Percentiles rank a stretch among this genome's conserved stretches.
Conservation (phyloP, 2,888 invertebrate genomes). For the Caenorhabditis doughertyi region DNA sequence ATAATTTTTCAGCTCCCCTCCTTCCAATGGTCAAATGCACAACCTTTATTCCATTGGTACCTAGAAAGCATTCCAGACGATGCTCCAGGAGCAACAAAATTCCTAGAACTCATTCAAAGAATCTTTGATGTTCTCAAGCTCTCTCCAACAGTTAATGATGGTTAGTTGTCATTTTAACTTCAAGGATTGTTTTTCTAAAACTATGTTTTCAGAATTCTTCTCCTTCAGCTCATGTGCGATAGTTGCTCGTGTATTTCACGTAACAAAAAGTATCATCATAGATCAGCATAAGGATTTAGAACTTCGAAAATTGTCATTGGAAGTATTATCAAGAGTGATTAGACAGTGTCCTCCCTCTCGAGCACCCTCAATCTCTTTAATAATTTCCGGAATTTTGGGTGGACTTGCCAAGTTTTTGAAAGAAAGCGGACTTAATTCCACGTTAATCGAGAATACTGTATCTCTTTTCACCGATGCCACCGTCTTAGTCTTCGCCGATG, state of each 20-base stretch:
- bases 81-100: slow-evolving; percentile 7
- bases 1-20: slow-evolving; percentile 27
- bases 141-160: neutral
- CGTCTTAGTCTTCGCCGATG: slow-evolving; percentile 18
- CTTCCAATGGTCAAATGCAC: slow-evolving; percentile 2
- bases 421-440: neutral
- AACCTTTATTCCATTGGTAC: slow-evolving; percentile 32
- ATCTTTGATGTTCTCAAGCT: slow-evolving; percentile 12
- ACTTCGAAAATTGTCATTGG: slow-evolving; percentile 15
- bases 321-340: neutral
- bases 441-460: neutral
- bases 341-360: slow-evolving; percentile 14
- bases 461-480: slow-evolving; percentile 19
- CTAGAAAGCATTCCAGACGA: slow-evolving; percentile 22
- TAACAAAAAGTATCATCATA: neutral
- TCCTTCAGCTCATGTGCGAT: neutral
- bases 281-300: slow-evolving; percentile 18
- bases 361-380: slow-evolving; percentile 11
- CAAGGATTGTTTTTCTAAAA: neutral
- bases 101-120: neutral
- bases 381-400: slow-evolving; percentile 13
- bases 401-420: slow-evolving; percentile 11
- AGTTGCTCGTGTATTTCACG: neutral
- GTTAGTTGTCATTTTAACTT: neutral
- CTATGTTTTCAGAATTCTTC: slow-evolving; percentile 45